Evolutionary conservation across 2,113 vertebrate genomes (phyloP).

Genomic region (Amblyopsis rosae): DNA sequence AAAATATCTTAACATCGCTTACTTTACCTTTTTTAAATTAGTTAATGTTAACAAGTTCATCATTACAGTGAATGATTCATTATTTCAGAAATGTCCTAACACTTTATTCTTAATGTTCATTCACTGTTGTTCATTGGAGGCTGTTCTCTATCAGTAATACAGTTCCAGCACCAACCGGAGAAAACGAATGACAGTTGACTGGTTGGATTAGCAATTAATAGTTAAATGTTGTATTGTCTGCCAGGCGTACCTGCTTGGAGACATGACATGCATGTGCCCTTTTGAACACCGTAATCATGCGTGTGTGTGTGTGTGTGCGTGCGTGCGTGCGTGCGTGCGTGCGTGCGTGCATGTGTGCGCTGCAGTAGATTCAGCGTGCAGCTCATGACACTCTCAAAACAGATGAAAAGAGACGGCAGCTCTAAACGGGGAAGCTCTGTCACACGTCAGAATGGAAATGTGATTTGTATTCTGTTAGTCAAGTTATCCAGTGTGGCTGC

Average conservation of each 20-base stretch:
- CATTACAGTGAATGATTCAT: too few species aligned
- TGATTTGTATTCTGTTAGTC: neutral
- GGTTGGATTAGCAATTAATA: neutral
- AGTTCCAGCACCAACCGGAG: neutral
- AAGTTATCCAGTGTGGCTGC: neutral
- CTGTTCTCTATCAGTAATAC: too few species aligned
- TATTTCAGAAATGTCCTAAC: too few species aligned
- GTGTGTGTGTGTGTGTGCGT: slow-evolving; percentile 8
- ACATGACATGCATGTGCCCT: neutral
- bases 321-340: neutral
- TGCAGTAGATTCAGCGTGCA: neutral
- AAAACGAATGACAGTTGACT: neutral
- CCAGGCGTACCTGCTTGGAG: neutral
- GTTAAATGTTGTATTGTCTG: neutral
- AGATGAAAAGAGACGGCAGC: slow-evolving; percentile 3
- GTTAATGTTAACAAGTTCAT: too few species aligned
- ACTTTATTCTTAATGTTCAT: too few species aligned
- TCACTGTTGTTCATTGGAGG: too few species aligned
- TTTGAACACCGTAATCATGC: slow-evolving; percentile 4
- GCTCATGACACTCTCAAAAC: neutral
- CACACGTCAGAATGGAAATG: neutral
- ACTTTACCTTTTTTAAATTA: too few species aligned
- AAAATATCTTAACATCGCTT: too few species aligned
- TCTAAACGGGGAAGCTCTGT: neutral
- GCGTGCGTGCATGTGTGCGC: too few species aligned